Percentiles rank a stretch among this genome's conserved stretches.
Evolutionary conservation across 1,140 invertebrate genomes (phyloP).

Genomic region (Aphelenchoides fujianensis): DNA sequence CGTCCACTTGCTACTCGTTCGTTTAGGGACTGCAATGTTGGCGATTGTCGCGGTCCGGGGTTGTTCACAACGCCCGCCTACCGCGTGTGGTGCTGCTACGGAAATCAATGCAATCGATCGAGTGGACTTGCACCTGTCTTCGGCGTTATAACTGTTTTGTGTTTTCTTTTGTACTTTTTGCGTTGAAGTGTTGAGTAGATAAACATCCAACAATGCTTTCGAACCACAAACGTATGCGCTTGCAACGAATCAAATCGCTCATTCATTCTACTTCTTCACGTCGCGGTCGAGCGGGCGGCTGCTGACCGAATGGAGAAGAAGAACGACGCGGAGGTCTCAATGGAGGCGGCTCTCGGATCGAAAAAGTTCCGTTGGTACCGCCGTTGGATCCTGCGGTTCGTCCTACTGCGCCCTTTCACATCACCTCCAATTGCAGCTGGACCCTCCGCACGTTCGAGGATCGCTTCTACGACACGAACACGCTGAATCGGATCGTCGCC

Average conservation of each 20-base stretch:
- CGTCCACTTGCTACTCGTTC: background rate
- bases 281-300: no score
- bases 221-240: no score
- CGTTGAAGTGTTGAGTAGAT: no score
- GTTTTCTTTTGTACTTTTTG: no score
- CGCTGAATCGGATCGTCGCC: background rate
- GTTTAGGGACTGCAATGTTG: slow-evolving; percentile 1
- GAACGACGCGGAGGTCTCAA: background rate
- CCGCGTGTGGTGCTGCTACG: background rate
- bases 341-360: background rate
- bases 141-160: no score
- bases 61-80: background rate
- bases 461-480: background rate
- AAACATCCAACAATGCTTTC: no score
- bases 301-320: no score
- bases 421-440: background rate
- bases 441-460: background rate
- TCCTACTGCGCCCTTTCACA: no score
- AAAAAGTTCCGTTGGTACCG: background rate
- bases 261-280: no score
- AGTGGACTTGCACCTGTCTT: background rate
- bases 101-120: background rate
- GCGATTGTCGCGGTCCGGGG: background rate
- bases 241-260: no score
- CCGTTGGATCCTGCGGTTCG: no score